phyloP scores from a whole-genome alignment of 2,113 vertebrate species.

The Saccopteryx bilineata region DNA sequence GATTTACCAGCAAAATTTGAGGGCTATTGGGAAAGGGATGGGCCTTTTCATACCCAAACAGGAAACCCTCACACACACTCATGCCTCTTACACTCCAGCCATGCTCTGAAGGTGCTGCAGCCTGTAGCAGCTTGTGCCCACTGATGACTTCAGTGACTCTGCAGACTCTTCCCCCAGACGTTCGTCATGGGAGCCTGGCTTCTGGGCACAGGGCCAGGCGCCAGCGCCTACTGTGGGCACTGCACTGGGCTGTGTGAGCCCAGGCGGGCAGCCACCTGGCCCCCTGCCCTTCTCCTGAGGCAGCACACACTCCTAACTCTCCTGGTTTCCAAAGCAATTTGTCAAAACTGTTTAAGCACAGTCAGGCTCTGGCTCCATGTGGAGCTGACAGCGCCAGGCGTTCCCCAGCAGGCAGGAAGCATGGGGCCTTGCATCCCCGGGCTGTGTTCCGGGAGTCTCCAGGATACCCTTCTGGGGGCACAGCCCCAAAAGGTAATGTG shows the following conservation, averaged over 20 bases:
- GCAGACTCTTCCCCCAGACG: constrained; percentile 58
- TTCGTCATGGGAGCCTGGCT: constrained; percentile 67
- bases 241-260: not conserved
- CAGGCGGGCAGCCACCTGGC: constrained; percentile 57
- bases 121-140: constrained; percentile 67
- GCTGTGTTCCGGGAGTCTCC: not conserved
- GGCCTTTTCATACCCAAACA: not conserved
- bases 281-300: constrained; percentile 28
- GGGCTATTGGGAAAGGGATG: not conserved
- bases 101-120: not conserved
- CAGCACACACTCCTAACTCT: not conserved
- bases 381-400: constrained; percentile 31
- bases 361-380: not conserved
- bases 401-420: constrained; percentile 67
- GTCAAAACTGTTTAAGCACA: constrained; percentile 11
- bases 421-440: not conserved
- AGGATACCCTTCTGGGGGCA: not conserved
- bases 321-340: constrained; percentile 62
- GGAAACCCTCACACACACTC: not conserved
- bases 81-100: not conserved
- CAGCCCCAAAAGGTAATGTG: constrained; percentile 47
- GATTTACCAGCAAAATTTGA: not conserved
- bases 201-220: constrained; percentile 57
- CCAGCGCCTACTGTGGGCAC: constrained; percentile 57
- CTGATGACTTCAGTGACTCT: constrained; percentile 13